Conservation (phyloP, 2,797 vertebrate genomes). For the Myripristis murdjan region DNA sequence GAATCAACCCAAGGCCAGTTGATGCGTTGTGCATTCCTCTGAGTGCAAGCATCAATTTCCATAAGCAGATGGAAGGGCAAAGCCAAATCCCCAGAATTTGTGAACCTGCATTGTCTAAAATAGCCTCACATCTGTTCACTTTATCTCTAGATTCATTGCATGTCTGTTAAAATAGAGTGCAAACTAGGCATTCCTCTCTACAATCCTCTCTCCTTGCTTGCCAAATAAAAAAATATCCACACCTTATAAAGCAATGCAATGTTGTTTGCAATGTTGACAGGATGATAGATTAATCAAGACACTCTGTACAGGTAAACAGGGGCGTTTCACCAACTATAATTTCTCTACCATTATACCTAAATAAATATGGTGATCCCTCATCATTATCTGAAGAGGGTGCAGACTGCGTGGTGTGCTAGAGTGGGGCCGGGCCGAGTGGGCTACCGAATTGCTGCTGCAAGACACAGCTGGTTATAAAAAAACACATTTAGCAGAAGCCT, state of each 20-base stretch:
- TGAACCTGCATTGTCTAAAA: constrained; percentile 42
- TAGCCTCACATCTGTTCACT: constrained; percentile 55
- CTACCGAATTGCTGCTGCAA: constrained; percentile 7
- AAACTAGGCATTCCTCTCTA: neutral
- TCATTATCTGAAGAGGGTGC: constrained; percentile 30
- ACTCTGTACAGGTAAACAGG: neutral
- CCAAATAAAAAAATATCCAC: neutral
- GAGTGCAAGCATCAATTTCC: constrained; percentile 12
- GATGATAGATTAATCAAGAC: neutral
- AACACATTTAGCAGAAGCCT: neutral
- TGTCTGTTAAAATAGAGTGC: constrained; percentile 34
- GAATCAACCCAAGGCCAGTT: neutral
- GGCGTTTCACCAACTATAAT: constrained; percentile 11
- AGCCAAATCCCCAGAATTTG: constrained; percentile 25
- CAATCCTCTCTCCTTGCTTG: no score
- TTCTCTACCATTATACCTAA: constrained; percentile 34
- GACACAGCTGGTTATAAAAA: constrained; percentile 6
- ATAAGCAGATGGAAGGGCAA: constrained; percentile 36
- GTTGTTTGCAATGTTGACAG: neutral
- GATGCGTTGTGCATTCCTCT: constrained; percentile 2
- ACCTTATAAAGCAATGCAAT: neutral
- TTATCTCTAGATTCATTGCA: constrained; percentile 41
- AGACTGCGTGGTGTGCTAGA: neutral
- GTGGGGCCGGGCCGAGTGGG: no score
- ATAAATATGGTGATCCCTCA: constrained; percentile 37